Conservation (phyloP, 2,797 vertebrate genomes). For the Parambassis ranga region DNA sequence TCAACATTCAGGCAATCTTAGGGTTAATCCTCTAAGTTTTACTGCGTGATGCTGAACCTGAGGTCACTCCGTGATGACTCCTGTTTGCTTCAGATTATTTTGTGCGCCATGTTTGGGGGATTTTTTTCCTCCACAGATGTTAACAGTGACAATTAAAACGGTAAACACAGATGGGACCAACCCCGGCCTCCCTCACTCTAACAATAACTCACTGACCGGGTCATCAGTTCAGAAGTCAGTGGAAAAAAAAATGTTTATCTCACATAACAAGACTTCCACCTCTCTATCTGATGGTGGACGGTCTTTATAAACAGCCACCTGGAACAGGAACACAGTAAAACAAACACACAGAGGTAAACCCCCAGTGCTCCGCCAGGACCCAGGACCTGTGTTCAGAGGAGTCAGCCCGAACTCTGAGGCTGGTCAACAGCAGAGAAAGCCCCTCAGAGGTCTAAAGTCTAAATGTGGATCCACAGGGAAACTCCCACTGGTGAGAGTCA, state of each 20-base stretch:
- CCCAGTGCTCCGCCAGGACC: not conserved
- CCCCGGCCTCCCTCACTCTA: not conserved
- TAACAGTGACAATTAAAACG: too few relatives aligned
- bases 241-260: not conserved
- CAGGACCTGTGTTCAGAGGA: not conserved
- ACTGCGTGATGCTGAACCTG: too few relatives aligned
- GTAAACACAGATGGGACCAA: conserved; percentile 15
- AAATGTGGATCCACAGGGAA: conserved; percentile 44
- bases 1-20: too few relatives aligned
- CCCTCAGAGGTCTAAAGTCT: conserved; percentile 15
- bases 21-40: too few relatives aligned
- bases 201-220: not conserved
- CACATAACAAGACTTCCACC: conserved; percentile 5
- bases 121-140: too few relatives aligned
- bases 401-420: not conserved
- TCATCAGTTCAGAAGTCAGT: not conserved
- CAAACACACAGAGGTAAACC: conserved; percentile 16
- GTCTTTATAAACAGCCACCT: conserved; percentile 4
- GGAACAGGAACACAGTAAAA: conserved; percentile 7
- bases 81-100: too few relatives aligned
- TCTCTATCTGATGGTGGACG: not conserved
- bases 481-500: conserved; percentile 36
- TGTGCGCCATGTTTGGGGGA: too few relatives aligned
- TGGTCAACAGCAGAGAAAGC: conserved; percentile 18
- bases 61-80: too few relatives aligned